Conservation (phyloP, 2,888 invertebrate genomes). For the Eudiplozoon nipponicum region DNA sequence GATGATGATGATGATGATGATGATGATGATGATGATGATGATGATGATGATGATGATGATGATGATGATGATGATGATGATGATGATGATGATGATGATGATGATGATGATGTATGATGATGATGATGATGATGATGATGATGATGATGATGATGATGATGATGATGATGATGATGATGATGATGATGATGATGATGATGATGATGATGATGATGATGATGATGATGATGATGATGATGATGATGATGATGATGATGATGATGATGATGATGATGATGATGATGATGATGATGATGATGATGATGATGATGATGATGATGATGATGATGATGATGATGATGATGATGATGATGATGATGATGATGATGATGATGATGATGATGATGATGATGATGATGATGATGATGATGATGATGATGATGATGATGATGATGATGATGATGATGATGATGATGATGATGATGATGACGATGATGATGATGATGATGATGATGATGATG, state of each 20-base stretch:
- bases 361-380: constrained; percentile 2
- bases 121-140: too few species aligned
- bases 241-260: constrained; percentile 2
- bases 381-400: constrained; percentile 2
- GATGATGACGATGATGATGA: constrained; percentile 2
- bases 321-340: constrained; percentile 2
- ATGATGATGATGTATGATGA: too few species aligned
- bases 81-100: too few species aligned
- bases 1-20: constrained; percentile 2
- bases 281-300: constrained; percentile 2
- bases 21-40: constrained; percentile 2
- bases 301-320: constrained; percentile 2
- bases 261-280: constrained; percentile 2
- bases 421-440: constrained; percentile 2
- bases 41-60: constrained; percentile 2
- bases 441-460: constrained; percentile 2
- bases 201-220: constrained; percentile 2
- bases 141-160: constrained; percentile 2
- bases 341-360: constrained; percentile 2
- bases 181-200: constrained; percentile 2
- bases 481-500: constrained; percentile 2
- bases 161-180: constrained; percentile 2
- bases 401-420: constrained; percentile 2
- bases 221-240: constrained; percentile 2
- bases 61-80: constrained; percentile 2